Evolutionary conservation across 1,140 invertebrate genomes (phyloP).

Genomic region (Drosophila ambigua): DNA sequence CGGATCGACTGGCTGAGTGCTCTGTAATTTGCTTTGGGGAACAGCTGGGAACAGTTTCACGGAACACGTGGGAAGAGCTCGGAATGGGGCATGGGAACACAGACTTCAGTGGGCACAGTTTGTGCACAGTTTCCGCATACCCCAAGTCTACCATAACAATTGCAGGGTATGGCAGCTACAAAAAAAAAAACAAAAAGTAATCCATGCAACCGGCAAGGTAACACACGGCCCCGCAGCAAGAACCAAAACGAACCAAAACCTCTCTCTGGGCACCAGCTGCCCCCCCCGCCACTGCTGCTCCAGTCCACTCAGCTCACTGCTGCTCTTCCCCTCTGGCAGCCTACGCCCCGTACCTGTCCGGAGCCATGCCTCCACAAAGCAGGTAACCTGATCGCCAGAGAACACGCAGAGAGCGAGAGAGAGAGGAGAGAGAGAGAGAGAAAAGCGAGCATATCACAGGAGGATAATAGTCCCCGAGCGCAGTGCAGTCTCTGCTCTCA

Average conservation of each 20-base stretch:
- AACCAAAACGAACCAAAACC: constrained; percentile 41
- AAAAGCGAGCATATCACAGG: constrained; percentile 62
- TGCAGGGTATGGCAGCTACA: constrained; percentile 58
- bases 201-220: constrained; percentile 64
- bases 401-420: constrained; percentile 19
- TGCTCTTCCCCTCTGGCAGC: not conserved
- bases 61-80: no score
- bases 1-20: not conserved
- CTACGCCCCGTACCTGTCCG: not conserved
- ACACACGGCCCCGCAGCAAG: constrained; percentile 30
- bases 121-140: not conserved
- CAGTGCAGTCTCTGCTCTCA: constrained; percentile 22
- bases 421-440: constrained; percentile 4
- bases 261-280: constrained; percentile 56
- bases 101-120: not conserved
- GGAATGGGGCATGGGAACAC: no score
- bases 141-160: not conserved
- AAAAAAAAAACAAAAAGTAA: not conserved
- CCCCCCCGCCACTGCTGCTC: constrained; percentile 12
- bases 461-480: constrained; percentile 26
- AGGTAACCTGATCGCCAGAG: constrained; percentile 74
- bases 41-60: not conserved
- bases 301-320: not conserved
- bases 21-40: not conserved
- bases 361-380: not conserved